Evolutionary conservation across 2,113 vertebrate species (phyloP).

Genomic region (Mixornis gularis): DNA sequence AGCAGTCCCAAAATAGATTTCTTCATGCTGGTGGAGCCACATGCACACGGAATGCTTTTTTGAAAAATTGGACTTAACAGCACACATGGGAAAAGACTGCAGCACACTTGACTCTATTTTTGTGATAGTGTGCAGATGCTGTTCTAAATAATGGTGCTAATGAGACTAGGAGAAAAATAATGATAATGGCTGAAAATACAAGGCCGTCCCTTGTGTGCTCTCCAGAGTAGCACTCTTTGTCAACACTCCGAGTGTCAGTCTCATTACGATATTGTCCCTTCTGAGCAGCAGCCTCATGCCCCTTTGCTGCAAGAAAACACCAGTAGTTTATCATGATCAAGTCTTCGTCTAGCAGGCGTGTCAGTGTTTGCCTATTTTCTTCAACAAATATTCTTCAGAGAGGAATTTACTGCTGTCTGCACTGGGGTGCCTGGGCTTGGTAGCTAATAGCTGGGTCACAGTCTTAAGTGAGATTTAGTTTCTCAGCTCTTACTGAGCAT

Average conservation of each 20-base stretch:
- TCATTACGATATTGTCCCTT: not conserved
- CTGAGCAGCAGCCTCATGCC: not conserved
- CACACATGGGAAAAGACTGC: not conserved
- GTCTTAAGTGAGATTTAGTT: not conserved
- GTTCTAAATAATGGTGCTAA: not conserved
- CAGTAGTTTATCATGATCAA: not conserved
- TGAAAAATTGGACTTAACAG: not conserved
- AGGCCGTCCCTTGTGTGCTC: not conserved
- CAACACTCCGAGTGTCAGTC: not conserved
- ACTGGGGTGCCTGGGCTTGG: rapidly evolving
- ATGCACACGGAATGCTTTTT: not conserved
- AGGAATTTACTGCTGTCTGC: not conserved
- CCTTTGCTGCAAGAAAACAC: not conserved
- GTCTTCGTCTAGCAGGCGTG: not conserved
- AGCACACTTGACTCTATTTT: not conserved
- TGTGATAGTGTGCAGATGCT: not conserved
- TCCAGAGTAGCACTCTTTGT: not conserved
- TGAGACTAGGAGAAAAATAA: not conserved
- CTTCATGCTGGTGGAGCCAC: not conserved
- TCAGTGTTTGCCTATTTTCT: not conserved
- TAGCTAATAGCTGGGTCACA: not conserved
- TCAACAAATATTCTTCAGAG: not conserved
- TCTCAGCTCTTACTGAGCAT: not conserved
- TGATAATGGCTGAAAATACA: not conserved
- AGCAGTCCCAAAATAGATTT: not conserved